Evolutionary conservation across 2,113 vertebrate species (phyloP).

Genomic region (Isurus oxyrinchus): DNA sequence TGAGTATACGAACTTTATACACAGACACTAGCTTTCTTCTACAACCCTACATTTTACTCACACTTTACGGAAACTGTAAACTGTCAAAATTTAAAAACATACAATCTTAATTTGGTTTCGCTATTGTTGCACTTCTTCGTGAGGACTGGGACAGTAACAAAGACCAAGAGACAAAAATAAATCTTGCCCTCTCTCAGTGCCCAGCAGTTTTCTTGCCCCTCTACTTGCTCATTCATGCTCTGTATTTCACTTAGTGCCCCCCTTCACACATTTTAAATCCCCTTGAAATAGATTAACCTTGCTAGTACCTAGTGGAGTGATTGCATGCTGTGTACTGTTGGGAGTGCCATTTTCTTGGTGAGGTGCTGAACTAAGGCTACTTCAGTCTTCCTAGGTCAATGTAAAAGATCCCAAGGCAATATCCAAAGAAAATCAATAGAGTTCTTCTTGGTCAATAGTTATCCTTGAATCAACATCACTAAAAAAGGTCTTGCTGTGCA

Average conservation of each 20-base stretch:
- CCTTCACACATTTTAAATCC: too few relatives aligned
- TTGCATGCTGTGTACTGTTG: too few relatives aligned
- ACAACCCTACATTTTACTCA: background rate
- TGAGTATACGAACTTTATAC: background rate
- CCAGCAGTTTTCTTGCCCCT: background rate
- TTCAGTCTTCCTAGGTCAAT: too few relatives aligned
- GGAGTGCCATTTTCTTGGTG: too few relatives aligned
- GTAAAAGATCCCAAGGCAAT: too few relatives aligned
- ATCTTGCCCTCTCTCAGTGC: background rate
- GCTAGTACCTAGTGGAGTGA: too few relatives aligned
- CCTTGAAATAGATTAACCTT: too few relatives aligned
- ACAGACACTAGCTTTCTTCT: background rate
- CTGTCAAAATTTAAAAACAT: background rate
- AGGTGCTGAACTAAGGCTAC: too few relatives aligned
- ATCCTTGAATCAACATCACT: too few relatives aligned
- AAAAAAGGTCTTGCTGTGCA: too few relatives aligned
- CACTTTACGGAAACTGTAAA: background rate
- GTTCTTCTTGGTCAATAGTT: too few relatives aligned
- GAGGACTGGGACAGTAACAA: background rate
- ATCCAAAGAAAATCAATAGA: too few relatives aligned
- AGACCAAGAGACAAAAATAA: background rate
- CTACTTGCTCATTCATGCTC: background rate
- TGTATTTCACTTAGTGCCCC: background rate
- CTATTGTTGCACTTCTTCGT: background rate
- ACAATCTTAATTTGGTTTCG: background rate